These are phyloP conservation scores for Gonocerus acuteangulatus DNA, from an alignment of 2,888 invertebrate species.

Conservation along the genomic window DNA sequence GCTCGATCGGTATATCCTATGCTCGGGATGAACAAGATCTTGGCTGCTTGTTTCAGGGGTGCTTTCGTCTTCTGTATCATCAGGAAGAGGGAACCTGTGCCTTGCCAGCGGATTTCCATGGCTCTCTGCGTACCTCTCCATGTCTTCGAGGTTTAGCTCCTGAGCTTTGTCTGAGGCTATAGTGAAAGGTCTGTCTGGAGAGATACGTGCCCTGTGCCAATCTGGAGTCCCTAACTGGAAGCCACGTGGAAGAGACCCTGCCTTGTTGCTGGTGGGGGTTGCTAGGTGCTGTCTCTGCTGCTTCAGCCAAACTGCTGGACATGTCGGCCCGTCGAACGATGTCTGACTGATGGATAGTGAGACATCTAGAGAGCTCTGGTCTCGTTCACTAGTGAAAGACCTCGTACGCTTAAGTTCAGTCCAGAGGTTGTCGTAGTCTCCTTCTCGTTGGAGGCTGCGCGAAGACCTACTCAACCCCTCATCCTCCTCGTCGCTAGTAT, in stretches of 20 bases:
- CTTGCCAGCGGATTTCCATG: constrained; percentile 37
- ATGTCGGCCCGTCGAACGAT: constrained; percentile 49
- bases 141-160: constrained; percentile 56
- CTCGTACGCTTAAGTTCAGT: constrained; percentile 41
- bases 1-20: constrained; percentile 45
- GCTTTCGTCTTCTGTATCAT: constrained; percentile 42
- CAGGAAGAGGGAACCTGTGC: constrained; percentile 38
- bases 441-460: constrained; percentile 34
- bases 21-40: constrained; percentile 61
- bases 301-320: constrained; percentile 63
- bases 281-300: constrained; percentile 59
- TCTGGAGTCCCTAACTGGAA: constrained; percentile 54
- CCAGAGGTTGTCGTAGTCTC: constrained; percentile 37
- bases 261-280: constrained; percentile 55
- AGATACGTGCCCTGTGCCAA: constrained; percentile 46
- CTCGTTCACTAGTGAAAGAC: constrained; percentile 41
- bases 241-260: constrained; percentile 69
- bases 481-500: constrained; percentile 38
- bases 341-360: constrained; percentile 35
- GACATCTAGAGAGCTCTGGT: constrained; percentile 36
- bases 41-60: constrained; percentile 43
- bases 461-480: constrained; percentile 34
- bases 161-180: constrained; percentile 64
- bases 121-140: constrained; percentile 49
- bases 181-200: constrained; percentile 58